A percentile compares a stretch with the other conserved stretches of the same genome.
Conservation (phyloP, 2,797 vertebrate species). For the Pangasius djambal region DNA sequence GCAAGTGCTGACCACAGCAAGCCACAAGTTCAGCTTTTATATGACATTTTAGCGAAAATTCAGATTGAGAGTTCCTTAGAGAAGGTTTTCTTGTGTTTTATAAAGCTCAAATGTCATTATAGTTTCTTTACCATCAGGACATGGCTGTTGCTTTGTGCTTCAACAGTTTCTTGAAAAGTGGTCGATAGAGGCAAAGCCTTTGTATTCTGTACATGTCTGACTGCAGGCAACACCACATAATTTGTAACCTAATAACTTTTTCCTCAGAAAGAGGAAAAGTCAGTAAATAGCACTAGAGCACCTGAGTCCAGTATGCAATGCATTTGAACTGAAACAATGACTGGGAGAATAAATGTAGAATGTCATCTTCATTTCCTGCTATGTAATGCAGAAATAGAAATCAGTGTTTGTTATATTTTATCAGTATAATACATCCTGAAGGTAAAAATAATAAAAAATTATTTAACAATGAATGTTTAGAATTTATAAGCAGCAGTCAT, state of each 20-base stretch:
- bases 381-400: neutral
- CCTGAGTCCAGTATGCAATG: neutral
- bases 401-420: too few species aligned
- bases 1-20: neutral
- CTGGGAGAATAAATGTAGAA: neutral
- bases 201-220: constrained; percentile 21
- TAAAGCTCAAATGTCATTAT: neutral
- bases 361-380: neutral
- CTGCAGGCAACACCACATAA: constrained; percentile 10
- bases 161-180: neutral
- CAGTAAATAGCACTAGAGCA: neutral
- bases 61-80: neutral
- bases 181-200: neutral
- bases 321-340: neutral
- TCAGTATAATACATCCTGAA: too few species aligned
- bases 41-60: neutral
- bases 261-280: too few species aligned
- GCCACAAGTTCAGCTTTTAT: neutral
- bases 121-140: neutral
- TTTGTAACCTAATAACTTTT: constrained; percentile 12
- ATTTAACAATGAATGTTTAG: neutral
- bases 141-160: neutral
- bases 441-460: neutral
- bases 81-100: neutral
- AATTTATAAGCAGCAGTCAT: neutral